Percentiles rank a stretch among this genome's conserved stretches.
Conservation (phyloP, 2,888 invertebrate genomes). For the Nesidiocoris tenuis region DNA sequence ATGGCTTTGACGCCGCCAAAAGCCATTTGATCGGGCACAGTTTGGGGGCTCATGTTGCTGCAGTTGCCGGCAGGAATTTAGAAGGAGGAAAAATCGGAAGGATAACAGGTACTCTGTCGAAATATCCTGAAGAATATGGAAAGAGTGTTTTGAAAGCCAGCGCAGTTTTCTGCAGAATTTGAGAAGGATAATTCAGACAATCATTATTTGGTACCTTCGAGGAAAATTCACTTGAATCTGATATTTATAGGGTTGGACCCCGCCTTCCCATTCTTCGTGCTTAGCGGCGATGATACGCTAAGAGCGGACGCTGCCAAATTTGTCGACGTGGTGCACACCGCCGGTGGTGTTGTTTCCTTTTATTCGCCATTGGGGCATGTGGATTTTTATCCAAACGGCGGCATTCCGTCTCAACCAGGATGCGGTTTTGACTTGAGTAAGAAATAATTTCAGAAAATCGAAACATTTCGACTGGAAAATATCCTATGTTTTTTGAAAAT, state of each 20-base stretch:
- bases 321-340: constrained; percentile 64
- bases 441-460: no score
- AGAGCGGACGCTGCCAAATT: constrained; percentile 67
- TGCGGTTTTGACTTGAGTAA: constrained; percentile 52
- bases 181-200: no score
- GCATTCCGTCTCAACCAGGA: constrained; percentile 57
- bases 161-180: no score
- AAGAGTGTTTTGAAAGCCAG: no score
- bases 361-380: constrained; percentile 58
- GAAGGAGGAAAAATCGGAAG: constrained; percentile 5
- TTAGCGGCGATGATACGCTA: constrained; percentile 64
- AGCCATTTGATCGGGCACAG: constrained; percentile 43
- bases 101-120: constrained; percentile 43
- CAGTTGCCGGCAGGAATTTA: constrained; percentile 30
- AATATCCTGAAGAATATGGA: no score
- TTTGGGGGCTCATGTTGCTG: constrained; percentile 45
- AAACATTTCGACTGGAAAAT: no score
- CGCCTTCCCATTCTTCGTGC: constrained; percentile 73
- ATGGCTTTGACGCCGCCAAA: constrained; percentile 7
- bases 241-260: constrained; percentile 72
- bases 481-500: no score
- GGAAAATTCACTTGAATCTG: no score
- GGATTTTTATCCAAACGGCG: constrained; percentile 60
- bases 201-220: no score
- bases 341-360: constrained; percentile 57